phyloP scores from a whole-genome alignment of 2,113 vertebrate species.

The Eulacestoma nigropectus region DNA sequence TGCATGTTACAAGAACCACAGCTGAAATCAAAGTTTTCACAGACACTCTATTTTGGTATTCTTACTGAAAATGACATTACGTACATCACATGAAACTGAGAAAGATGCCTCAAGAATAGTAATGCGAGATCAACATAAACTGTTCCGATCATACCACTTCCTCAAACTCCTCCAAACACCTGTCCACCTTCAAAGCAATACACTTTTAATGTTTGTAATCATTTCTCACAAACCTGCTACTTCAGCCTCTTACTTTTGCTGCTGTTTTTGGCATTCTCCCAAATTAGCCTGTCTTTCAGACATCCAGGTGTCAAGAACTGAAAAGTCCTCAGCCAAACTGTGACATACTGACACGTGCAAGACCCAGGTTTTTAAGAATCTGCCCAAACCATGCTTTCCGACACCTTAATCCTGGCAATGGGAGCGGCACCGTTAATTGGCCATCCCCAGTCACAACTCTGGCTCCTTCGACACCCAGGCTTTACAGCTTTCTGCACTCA shows the following conservation, averaged over 20 bases:
- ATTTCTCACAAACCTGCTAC: neutral
- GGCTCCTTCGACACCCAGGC: neutral
- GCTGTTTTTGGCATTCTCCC: neutral
- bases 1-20: neutral
- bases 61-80: constrained; percentile 26
- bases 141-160: neutral
- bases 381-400: neutral
- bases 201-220: neutral
- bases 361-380: neutral
- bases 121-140: neutral
- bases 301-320: neutral
- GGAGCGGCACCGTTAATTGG: neutral
- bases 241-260: neutral
- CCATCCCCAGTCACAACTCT: neutral
- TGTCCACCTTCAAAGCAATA: neutral
- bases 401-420: accelerated
- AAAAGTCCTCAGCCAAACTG: neutral
- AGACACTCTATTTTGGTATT: constrained; percentile 7
- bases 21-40: neutral
- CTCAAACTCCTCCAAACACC: constrained; percentile 23
- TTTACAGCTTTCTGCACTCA: neutral
- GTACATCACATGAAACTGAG: constrained; percentile 45
- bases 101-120: constrained; percentile 21
- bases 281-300: neutral
- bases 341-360: neutral